These are phyloP conservation scores for Desmophyllum pertusum DNA, from an alignment of 92 coral and sea anemone species.

Conservation along the genomic window DNA sequence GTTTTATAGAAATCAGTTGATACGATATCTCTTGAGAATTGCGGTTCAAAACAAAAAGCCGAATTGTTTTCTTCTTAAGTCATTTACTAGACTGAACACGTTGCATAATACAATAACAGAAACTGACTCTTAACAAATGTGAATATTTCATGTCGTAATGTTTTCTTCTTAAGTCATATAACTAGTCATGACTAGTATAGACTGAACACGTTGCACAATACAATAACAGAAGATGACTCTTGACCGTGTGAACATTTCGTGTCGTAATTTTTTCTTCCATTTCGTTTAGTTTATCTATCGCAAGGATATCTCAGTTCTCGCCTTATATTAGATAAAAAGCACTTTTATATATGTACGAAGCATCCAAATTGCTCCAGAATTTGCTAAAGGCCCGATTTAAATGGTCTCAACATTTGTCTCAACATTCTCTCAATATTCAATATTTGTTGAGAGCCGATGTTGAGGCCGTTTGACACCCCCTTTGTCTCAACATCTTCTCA, in stretches of 20 bases:
- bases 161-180: no score
- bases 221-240: not conserved
- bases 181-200: no score
- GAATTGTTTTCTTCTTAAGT: not conserved
- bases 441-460: no score
- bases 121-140: not conserved
- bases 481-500: no score
- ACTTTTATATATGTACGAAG: no score
- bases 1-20: not conserved
- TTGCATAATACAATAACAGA: not conserved
- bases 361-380: no score
- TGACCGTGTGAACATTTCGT: not conserved
- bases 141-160: no score
- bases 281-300: not conserved
- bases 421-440: no score
- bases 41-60: not conserved
- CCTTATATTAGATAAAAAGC: not conserved
- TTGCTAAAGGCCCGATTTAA: no score
- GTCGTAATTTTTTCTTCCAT: not conserved
- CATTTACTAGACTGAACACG: not conserved
- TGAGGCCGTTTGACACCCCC: no score
- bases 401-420: no score
- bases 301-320: not conserved
- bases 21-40: constrained; percentile 13
- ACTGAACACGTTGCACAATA: not conserved